Base-by-base conservation (phyloP, 2,113 vertebrate genomes). In the Grus americana region DNA sequence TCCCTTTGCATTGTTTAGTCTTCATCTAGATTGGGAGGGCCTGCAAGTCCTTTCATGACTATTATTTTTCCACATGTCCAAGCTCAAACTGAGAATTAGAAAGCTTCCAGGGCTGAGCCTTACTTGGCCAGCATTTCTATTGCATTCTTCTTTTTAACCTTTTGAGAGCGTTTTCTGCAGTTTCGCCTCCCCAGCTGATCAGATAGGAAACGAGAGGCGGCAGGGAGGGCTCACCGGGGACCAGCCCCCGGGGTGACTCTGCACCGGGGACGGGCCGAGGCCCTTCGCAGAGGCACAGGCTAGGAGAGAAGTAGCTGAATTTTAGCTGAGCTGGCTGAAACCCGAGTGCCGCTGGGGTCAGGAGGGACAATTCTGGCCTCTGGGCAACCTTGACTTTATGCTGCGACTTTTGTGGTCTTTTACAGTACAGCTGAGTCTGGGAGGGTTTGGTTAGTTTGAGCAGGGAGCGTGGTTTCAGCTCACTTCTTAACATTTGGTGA, bases 61-160 rank as follows among this genome's bases (percentile, higher is more conserved):
- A 57, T 96, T 95, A 86, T 96, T 94, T 95, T 95, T 81, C 95
- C 95, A 94, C 88, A 91, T 91, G 92, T 97, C 92, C 88, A 87
- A 91, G 61, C 72, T 96, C 88, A 90, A 87, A 85, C 58, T 47
- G 62, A 94, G 94, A 93, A 85, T 89, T 40, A 95, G 86, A 85
- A 75, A 54, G 66, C 80, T 97, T 89, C 78, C 89, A 97, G 70
- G 46, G 74, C 49, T 75, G 76, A 92, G 89, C 74, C 70, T 46
- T 68, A 9, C 78, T 92, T 95, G 91, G 96, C 84, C 32, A 70
- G 83, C 36, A 50, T 82, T 92, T 91, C 80, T 70, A 54, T 3
- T 9, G 5, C 49, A 79, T 93, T 94, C 85, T 94, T 93, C 52
- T 89, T 89, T 93, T 95, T 93, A 95, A 96, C 86, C 80, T 92